Conservation (phyloP, 2,888 invertebrate species). For the Heliconius aoede region DNA sequence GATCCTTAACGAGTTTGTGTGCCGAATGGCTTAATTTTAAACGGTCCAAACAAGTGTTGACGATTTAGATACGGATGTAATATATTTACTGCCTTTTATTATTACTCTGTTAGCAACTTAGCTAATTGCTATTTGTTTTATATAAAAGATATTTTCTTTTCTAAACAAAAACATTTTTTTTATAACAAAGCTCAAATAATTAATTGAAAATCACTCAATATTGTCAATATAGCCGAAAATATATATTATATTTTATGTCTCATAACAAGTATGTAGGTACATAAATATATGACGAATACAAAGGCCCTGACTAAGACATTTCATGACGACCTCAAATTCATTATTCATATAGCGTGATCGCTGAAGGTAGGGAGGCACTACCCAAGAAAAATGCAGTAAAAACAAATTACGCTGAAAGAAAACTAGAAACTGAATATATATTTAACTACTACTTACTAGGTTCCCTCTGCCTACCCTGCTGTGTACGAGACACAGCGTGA, state of each 20-base stretch:
- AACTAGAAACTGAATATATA: neutral
- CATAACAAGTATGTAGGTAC: neutral
- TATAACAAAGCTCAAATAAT: neutral
- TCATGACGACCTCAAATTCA: constrained; percentile 9
- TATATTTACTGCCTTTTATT: constrained; percentile 2
- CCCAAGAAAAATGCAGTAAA: neutral
- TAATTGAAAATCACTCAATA: neutral
- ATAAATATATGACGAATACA: neutral
- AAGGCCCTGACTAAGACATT: neutral
- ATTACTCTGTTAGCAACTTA: neutral
- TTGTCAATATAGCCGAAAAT: neutral
- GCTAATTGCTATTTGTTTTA: neutral
- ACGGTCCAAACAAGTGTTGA: constrained; percentile 22
- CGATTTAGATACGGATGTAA: constrained; percentile 17
- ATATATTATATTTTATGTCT: neutral
- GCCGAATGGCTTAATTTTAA: constrained; percentile 36
- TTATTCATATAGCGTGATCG: constrained; percentile 12
- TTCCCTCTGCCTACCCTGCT: no score
- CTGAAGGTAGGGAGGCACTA: neutral
- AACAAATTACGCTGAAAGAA: neutral
- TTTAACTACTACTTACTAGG: neutral
- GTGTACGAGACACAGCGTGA: no score
- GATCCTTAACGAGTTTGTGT: constrained; percentile 21
- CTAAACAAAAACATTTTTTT: neutral
- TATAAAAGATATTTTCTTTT: neutral